Conservation (phyloP, 2,888 invertebrate species). For the Drosophila maculinotata region DNA sequence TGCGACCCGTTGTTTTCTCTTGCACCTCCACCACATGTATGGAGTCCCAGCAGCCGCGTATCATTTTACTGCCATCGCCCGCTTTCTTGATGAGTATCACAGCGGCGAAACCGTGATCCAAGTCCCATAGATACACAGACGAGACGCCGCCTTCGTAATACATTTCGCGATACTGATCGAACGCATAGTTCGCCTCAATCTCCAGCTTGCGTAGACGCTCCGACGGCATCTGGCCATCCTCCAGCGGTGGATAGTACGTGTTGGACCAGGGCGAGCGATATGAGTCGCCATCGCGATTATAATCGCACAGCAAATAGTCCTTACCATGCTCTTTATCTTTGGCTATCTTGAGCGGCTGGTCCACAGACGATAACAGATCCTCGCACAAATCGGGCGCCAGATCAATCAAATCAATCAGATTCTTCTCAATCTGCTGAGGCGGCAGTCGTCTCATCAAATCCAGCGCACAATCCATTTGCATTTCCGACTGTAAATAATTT, state of each 20-base stretch:
- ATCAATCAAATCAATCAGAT: slow-evolving; percentile 98
- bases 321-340: slow-evolving; percentile 97
- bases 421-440: slow-evolving; percentile 99
- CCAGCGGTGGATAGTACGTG: slow-evolving; percentile 98
- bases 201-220: slow-evolving; percentile 97
- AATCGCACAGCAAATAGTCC: slow-evolving; percentile 99
- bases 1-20: slow-evolving; percentile 96
- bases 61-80: slow-evolving; percentile 98
- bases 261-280: slow-evolving; percentile 99
- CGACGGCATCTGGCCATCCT: slow-evolving; percentile 99
- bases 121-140: slow-evolving; percentile 99
- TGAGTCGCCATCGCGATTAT: slow-evolving; percentile 99
- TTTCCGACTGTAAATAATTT: slow-evolving; percentile 91
- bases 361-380: slow-evolving; percentile 97
- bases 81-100: slow-evolving; percentile 99
- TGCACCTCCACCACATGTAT: slow-evolving; percentile 99
- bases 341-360: slow-evolving; percentile 99
- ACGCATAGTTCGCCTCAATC: slow-evolving; percentile 99
- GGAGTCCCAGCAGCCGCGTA: slow-evolving; percentile 99
- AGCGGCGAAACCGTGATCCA: slow-evolving; percentile 99
- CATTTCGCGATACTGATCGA: slow-evolving; percentile 99
- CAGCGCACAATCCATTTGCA: slow-evolving; percentile 99
- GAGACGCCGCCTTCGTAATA: slow-evolving; percentile 99
- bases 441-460: slow-evolving; percentile 99
- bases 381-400: slow-evolving; percentile 98